Conservation (phyloP, 2,888 invertebrate species). For the Clostera curtula region DNA sequence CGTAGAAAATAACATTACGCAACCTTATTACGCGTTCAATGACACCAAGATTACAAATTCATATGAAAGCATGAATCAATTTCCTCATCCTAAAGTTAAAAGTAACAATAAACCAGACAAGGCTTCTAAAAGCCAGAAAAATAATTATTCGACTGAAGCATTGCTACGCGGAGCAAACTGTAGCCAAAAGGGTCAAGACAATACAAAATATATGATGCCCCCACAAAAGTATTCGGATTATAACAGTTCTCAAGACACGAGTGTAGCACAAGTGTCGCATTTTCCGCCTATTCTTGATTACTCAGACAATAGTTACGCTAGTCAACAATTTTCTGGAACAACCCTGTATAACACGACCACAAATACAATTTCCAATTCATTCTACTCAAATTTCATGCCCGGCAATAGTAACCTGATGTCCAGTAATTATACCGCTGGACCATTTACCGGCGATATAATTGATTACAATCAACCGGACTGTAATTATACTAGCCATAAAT, state of each 20-base stretch:
- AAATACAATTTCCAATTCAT: slow-evolving; percentile 63
- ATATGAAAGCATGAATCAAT: slow-evolving; percentile 49
- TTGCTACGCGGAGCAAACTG: slow-evolving; percentile 54
- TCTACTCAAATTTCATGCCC: slow-evolving; percentile 66
- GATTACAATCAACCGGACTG: slow-evolving; percentile 66
- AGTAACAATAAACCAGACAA: slow-evolving; percentile 48
- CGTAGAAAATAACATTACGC: slow-evolving; percentile 44
- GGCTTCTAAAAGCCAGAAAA: slow-evolving; percentile 50
- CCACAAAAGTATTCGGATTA: slow-evolving; percentile 60
- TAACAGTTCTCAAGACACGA: slow-evolving; percentile 46
- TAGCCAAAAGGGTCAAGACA: slow-evolving; percentile 52
- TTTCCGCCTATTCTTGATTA: slow-evolving; percentile 65
- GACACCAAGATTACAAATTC: slow-evolving; percentile 46
- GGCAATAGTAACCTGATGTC: slow-evolving; percentile 57
- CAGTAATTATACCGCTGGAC: slow-evolving; percentile 51
- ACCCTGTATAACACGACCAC: slow-evolving; percentile 61
- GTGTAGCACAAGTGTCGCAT: slow-evolving; percentile 65
- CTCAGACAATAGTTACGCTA: slow-evolving; percentile 53
- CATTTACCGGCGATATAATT: slow-evolving; percentile 57
- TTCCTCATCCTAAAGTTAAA: slow-evolving; percentile 47
- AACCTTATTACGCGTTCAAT: slow-evolving; percentile 54
- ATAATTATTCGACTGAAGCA: slow-evolving; percentile 65
- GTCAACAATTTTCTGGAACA: slow-evolving; percentile 62
- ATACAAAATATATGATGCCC: slow-evolving; percentile 46
- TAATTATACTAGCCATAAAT: slow-evolving; percentile 60